Percentiles rank a stretch among this genome's conserved stretches.
Evolutionary conservation across 2,113 vertebrate species (phyloP).

Genomic region (Psephotus haematonotus): DNA sequence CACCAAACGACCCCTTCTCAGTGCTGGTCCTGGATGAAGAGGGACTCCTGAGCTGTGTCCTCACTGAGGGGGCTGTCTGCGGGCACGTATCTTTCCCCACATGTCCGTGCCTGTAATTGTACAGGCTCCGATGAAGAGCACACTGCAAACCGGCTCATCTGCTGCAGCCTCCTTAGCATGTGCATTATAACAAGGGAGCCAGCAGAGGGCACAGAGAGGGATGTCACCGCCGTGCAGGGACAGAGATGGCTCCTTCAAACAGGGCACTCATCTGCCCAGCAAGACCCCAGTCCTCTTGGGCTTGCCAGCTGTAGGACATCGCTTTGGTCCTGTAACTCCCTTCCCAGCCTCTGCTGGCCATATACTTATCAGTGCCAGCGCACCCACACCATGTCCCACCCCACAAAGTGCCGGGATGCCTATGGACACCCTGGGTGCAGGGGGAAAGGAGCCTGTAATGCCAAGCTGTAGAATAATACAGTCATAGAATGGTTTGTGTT

Average conservation of each 20-base stretch:
- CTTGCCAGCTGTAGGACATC: not conserved
- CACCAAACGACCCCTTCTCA: not conserved
- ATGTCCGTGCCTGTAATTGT: not conserved
- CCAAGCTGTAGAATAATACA: not conserved
- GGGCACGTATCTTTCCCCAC: not conserved
- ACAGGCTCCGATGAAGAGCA: not conserved
- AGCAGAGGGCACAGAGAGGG: not conserved
- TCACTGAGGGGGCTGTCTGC: accelerated
- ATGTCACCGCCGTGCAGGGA: not conserved
- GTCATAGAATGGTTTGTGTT: not conserved
- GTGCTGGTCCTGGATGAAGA: not conserved
- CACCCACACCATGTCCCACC: not conserved
- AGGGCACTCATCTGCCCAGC: accelerated
- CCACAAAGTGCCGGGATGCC: accelerated
- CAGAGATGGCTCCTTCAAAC: not conserved
- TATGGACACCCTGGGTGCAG: not conserved
- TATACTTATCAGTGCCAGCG: not conserved
- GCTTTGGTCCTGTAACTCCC: not conserved
- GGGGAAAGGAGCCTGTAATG: not conserved
- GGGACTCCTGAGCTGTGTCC: accelerated
- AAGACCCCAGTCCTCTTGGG: not conserved
- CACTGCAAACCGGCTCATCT: accelerated
- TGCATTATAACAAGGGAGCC: not conserved
- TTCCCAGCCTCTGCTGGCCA: not conserved
- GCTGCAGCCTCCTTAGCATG: not conserved